These are phyloP conservation scores for Plectus sambesii DNA, from an alignment of 1,140 invertebrate genomes.

Conservation along the genomic window DNA sequence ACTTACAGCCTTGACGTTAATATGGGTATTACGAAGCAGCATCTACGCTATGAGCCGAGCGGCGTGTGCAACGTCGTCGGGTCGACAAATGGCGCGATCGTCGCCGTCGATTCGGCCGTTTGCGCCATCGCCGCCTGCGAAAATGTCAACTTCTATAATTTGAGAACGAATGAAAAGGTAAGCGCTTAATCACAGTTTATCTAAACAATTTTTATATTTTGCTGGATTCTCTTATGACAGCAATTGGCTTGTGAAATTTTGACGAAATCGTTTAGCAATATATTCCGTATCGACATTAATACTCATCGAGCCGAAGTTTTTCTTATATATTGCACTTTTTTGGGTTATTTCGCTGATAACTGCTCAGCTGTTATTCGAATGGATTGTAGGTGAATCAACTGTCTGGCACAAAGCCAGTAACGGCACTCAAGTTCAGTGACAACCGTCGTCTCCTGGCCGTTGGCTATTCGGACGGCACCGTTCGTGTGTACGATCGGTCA, in stretches of 20 bases:
- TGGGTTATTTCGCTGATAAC: no score
- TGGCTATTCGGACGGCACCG: constrained; percentile 76
- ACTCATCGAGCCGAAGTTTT: no score
- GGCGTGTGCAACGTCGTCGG: constrained; percentile 51
- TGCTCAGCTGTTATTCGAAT: constrained; percentile 63
- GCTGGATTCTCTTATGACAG: no score
- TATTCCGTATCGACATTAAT: no score
- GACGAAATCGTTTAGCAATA: no score
- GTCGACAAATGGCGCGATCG: constrained; percentile 38
- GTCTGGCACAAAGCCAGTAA: constrained; percentile 40
- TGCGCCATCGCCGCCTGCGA: constrained; percentile 78
- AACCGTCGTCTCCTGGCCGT: constrained; percentile 66
- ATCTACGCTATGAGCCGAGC: constrained; percentile 67
- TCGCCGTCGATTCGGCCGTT: constrained; percentile 49
- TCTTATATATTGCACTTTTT: no score
- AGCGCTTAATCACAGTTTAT: constrained; percentile 12
- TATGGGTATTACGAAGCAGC: constrained; percentile 94
- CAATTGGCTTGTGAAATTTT: no score
- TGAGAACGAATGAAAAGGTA: constrained; percentile 75
- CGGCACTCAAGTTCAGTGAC: constrained; percentile 29
- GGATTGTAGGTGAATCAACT: constrained; percentile 64
- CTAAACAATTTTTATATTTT: constrained; percentile 21
- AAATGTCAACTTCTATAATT: constrained; percentile 84
- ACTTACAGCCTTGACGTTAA: no score
- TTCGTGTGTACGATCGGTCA: constrained; percentile 60